Percentiles rank a stretch among this genome's conserved stretches.
phyloP scores from a whole-genome alignment of 2,888 invertebrate species.

The Spodoptera littoralis region DNA sequence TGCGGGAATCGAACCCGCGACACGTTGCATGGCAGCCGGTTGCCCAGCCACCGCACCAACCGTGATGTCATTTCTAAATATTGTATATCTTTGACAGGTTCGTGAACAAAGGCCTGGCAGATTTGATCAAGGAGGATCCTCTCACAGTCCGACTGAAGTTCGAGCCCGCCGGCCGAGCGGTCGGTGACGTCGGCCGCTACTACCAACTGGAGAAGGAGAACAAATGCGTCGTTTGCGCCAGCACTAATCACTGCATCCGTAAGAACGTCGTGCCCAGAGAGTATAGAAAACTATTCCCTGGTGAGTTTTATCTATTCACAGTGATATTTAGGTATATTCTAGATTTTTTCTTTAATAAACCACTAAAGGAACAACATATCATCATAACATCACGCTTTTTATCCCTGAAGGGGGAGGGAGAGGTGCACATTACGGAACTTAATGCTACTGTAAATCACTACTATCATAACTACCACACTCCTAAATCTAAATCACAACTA shows the following conservation, averaged over 20 bases:
- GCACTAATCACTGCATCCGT: constrained; percentile 90
- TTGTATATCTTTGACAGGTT: constrained; percentile 76
- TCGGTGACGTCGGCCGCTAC: constrained; percentile 91
- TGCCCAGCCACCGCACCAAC: no score
- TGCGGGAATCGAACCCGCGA: no score
- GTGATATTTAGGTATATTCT: neutral
- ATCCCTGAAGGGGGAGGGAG: no score
- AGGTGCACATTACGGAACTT: no score
- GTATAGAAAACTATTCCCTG: constrained; percentile 93
- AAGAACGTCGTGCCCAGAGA: constrained; percentile 95
- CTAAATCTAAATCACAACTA: no score
- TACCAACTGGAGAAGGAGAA: constrained; percentile 92
- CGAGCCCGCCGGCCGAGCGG: constrained; percentile 93
- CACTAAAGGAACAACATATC: no score
- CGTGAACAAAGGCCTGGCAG: constrained; percentile 84
- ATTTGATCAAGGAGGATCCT: constrained; percentile 81
- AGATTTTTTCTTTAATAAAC: neutral
- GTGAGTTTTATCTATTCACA: constrained; percentile 71
- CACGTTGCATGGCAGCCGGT: no score
- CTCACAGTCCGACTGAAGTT: constrained; percentile 92
- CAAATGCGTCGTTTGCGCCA: constrained; percentile 94
- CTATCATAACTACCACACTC: no score
- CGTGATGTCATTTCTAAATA: neutral
- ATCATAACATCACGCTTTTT: no score
- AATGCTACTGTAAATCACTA: no score